Evolutionary conservation across 2,888 invertebrate species (phyloP).

Genomic region (Phanerotoma sp.): DNA sequence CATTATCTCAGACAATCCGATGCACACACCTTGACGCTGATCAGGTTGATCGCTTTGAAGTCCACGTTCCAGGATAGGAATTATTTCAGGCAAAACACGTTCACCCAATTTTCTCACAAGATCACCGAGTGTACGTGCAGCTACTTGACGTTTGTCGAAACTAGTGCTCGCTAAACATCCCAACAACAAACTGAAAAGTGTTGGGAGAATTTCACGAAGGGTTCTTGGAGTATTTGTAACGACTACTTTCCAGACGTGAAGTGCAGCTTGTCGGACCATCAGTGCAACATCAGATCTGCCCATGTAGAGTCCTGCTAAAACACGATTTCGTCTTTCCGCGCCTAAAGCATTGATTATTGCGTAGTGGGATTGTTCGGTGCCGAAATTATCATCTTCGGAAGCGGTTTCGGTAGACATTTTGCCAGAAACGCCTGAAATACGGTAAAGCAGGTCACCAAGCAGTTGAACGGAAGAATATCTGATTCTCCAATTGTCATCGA

Average conservation of each 20-base stretch:
- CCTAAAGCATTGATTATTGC: conserved; percentile 90
- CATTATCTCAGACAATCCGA: conserved; percentile 97
- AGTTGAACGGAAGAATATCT: conserved; percentile 90
- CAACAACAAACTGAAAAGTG: conserved; percentile 86
- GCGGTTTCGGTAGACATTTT: conserved; percentile 99
- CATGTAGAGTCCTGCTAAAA: conserved; percentile 95
- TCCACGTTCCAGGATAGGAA: conserved; percentile 94
- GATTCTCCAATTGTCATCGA: conserved; percentile 99
- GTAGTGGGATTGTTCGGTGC: conserved; percentile 92
- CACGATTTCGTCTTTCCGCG: conserved; percentile 85
- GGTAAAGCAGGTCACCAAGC: conserved; percentile 91
- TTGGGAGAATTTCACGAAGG: conserved; percentile 91
- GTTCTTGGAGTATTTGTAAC: conserved; percentile 98
- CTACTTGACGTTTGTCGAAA: conserved; percentile 95
- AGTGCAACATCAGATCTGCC: conserved; percentile 95
- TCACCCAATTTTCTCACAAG: conserved; percentile 96
- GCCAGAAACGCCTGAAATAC: conserved; percentile 96
- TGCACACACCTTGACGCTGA: conserved; percentile 97
- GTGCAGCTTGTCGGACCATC: conserved; percentile 95
- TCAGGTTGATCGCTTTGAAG: conserved; percentile 88
- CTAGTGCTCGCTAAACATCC: conserved; percentile 95
- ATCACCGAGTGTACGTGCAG: conserved; percentile 95
- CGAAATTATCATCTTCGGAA: conserved; percentile 98
- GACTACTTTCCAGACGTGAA: conserved; percentile 99
- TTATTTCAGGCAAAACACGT: conserved; percentile 95